phyloP scores from a whole-genome alignment of 2,888 invertebrate species.

The Oxyteleia sp. region DNA sequence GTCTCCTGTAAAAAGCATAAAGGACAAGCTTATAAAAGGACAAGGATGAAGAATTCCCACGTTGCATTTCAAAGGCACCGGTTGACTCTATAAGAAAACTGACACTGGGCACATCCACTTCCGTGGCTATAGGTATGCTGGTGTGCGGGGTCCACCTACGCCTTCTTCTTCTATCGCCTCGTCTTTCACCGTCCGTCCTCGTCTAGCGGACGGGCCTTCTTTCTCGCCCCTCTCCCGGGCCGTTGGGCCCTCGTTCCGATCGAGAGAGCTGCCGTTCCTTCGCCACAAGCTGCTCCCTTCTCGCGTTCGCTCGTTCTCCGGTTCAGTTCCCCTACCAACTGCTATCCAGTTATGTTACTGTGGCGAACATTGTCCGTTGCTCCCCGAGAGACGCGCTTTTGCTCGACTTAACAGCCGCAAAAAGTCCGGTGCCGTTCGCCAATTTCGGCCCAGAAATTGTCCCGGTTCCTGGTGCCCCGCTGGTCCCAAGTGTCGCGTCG shows the following conservation, averaged over 20 bases:
- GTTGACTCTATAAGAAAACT: conserved; percentile 63
- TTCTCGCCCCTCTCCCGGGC: conserved; percentile 50
- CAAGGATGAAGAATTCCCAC: conserved; percentile 50
- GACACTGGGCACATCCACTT: conserved; percentile 62
- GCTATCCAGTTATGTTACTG: conserved; percentile 87
- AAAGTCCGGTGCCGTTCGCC: conserved; percentile 37
- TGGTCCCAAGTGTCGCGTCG: conserved; percentile 18
- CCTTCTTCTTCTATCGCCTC: conserved; percentile 63
- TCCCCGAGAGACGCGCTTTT: conserved; percentile 71
- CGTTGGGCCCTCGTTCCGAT: conserved; percentile 67
- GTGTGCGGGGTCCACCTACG: conserved; percentile 68
- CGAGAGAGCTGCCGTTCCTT: conserved; percentile 73
- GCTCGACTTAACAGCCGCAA: conserved; percentile 25
- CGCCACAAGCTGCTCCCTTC: conserved; percentile 68
- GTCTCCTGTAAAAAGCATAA: conserved; percentile 19
- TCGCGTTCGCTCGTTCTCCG: conserved; percentile 77
- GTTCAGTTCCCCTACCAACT: conserved; percentile 87
- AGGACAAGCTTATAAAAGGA: conserved; percentile 28
- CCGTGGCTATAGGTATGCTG: conserved; percentile 54
- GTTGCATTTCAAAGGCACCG: conserved; percentile 64
- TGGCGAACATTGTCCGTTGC: conserved; percentile 80
- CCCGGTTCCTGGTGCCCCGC: neutral
- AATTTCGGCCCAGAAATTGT: conserved; percentile 15
- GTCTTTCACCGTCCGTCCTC: conserved; percentile 60
- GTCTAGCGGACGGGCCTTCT: conserved; percentile 62